Conservation (phyloP, 1,140 invertebrate species). For the Telenomus remus region DNA sequence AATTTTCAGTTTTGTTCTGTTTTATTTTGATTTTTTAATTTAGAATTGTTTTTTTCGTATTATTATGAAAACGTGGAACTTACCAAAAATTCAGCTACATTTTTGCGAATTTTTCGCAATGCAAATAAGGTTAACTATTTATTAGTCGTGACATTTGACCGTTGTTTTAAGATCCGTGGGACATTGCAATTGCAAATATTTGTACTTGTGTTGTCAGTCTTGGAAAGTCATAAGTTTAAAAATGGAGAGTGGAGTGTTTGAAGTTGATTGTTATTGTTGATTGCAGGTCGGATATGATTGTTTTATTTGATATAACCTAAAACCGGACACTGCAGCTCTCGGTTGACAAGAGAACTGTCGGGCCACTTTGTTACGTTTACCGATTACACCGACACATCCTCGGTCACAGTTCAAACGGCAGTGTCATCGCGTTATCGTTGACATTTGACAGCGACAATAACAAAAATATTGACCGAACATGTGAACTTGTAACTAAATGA, state of each 20-base stretch:
- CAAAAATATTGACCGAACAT: constrained; percentile 22
- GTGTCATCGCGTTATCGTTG: constrained; percentile 5
- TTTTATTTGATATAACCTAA: constrained; percentile 15
- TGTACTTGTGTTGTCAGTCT: neutral
- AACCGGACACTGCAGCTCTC: constrained; percentile 1
- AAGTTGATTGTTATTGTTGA: too few relatives aligned
- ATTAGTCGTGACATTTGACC: neutral
- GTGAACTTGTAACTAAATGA: constrained; percentile 1
- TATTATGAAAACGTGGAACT: too few relatives aligned
- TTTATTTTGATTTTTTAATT: too few relatives aligned
- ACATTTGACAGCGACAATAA: constrained; percentile 25
- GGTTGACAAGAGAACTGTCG: neutral
- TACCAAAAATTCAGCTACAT: neutral
- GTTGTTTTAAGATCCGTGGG: neutral
- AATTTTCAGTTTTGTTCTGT: too few relatives aligned
- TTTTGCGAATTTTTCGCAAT: neutral
- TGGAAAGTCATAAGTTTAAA: too few relatives aligned
- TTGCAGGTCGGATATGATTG: too few relatives aligned
- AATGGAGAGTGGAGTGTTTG: too few relatives aligned
- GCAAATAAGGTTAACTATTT: constrained; percentile 1
- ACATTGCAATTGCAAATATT: neutral
- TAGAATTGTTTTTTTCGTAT: too few relatives aligned
- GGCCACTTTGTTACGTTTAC: neutral
- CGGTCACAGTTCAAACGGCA: neutral
- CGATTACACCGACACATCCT: neutral